Conservation (phyloP, 1,140 invertebrate genomes). For the Propsilocerus akamusi region DNA sequence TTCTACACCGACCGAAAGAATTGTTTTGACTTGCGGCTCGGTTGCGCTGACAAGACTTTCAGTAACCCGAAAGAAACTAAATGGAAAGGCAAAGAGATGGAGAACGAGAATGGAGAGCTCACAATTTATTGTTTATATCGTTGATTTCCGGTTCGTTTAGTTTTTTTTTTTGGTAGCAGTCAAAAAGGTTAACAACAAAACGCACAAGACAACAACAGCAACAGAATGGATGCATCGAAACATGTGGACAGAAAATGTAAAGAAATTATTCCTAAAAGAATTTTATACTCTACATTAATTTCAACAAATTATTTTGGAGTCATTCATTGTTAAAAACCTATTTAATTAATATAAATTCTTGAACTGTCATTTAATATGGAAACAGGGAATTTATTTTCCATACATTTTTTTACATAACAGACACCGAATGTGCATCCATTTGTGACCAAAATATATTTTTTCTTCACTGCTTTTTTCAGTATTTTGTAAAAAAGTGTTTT, state of each 20-base stretch:
- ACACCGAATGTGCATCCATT: background rate
- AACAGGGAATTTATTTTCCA: too few species aligned
- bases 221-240: background rate
- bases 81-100: background rate
- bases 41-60: background rate
- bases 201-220: too few species aligned
- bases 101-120: background rate
- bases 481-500: too few species aligned
- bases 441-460: background rate
- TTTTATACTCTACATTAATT: background rate
- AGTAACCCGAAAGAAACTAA: background rate
- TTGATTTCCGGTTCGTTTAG: slow-evolving; percentile 3
- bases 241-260: background rate
- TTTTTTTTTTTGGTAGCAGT: too few species aligned
- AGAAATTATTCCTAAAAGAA: background rate
- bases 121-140: slow-evolving; percentile 4
- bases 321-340: background rate
- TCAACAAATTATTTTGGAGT: slow-evolving; percentile 1
- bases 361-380: too few species aligned
- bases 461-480: too few species aligned
- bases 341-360: slow-evolving; percentile 4
- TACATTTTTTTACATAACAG: too few species aligned
- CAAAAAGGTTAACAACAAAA: too few species aligned
- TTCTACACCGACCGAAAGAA: background rate
- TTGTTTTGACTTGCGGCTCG: slow-evolving; percentile 1